These are phyloP conservation scores for Columba livia DNA, from an alignment of 2,113 vertebrate genomes.

Conservation along the genomic window DNA sequence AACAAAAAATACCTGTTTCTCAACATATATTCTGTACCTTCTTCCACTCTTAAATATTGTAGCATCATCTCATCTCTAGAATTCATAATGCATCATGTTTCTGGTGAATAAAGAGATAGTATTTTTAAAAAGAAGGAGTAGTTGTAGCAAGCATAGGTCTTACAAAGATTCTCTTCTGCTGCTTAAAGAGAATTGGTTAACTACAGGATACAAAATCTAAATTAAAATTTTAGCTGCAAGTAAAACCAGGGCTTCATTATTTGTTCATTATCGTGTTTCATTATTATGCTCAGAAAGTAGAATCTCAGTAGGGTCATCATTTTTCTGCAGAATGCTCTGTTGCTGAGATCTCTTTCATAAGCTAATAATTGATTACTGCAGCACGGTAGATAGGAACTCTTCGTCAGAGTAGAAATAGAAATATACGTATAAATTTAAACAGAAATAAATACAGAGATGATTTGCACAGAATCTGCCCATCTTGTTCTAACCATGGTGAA, in stretches of 20 bases:
- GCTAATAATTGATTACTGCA: neutral
- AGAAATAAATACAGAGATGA: neutral
- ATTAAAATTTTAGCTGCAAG: constrained; percentile 6
- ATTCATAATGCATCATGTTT: neutral
- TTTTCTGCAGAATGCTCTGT: neutral
- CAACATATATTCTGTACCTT: neutral
- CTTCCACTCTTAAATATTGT: neutral
- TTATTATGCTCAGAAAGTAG: neutral
- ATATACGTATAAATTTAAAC: neutral
- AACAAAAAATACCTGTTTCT: neutral
- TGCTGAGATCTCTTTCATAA: neutral
- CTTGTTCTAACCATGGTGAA: neutral
- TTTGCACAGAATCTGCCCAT: neutral
- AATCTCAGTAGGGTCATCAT: neutral
- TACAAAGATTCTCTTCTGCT: neutral
- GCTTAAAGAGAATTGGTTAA: neutral
- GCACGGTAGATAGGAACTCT: neutral
- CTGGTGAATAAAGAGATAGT: neutral
- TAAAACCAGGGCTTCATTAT: neutral
- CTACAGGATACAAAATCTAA: neutral
- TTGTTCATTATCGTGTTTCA: neutral
- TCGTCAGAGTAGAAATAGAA: neutral
- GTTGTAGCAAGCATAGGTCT: neutral
- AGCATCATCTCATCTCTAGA: neutral
- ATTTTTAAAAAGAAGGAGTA: neutral